phyloP scores from a whole-genome alignment of 2,888 invertebrate genomes.

The Agrochola lota region DNA sequence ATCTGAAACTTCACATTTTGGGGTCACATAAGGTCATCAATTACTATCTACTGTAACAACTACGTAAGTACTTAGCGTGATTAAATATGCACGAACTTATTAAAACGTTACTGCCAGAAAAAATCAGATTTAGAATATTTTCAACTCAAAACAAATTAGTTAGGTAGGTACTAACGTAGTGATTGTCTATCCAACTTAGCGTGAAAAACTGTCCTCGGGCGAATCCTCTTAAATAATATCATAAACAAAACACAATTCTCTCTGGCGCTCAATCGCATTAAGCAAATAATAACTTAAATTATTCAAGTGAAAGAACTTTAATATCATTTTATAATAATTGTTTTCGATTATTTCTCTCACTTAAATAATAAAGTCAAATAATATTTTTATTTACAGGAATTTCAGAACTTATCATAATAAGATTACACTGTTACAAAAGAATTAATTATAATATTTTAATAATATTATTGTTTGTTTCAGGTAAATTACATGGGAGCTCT shows the following conservation, averaged over 20 bases:
- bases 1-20: no score
- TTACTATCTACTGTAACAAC: no score
- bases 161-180: not conserved
- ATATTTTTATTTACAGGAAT: slow-evolving; percentile 40
- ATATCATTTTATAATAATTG: slow-evolving; percentile 5
- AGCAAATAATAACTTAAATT: slow-evolving; percentile 6
- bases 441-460: slow-evolving; percentile 68
- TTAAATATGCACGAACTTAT: no score
- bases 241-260: not conserved
- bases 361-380: slow-evolving; percentile 15
- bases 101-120: no score
- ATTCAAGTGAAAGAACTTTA: slow-evolving; percentile 12
- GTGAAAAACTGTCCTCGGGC: not conserved
- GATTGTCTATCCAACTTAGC: not conserved
- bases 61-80: no score
- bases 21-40: no score
- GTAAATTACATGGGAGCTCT: slow-evolving; percentile 59
- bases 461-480: slow-evolving; percentile 66
- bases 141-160: no score
- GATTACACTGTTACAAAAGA: slow-evolving; percentile 61
- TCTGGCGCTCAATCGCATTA: not conserved
- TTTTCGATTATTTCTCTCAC: slow-evolving; percentile 19
- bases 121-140: no score
- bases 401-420: slow-evolving; percentile 50
- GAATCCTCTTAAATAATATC: slow-evolving; percentile 5